Base-by-base conservation (phyloP, 2,113 vertebrate species). In the Thryonomys swinderianus region DNA sequence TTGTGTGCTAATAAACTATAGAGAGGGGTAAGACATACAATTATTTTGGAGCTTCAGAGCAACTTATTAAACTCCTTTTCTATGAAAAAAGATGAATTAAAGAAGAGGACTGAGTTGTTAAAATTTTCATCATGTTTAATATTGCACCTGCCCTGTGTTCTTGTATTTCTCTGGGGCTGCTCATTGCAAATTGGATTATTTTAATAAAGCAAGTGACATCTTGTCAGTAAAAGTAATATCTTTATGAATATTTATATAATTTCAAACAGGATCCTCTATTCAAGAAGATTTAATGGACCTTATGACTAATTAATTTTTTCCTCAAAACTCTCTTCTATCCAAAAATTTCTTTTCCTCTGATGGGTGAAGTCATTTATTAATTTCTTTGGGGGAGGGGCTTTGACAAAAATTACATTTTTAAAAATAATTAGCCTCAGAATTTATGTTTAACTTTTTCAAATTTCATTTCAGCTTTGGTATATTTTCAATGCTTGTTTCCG, bases 231-330 rank as follows among this genome's bases (percentile, higher is more conserved):
- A 95, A 93, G 55, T 92, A 93, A 84, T 86, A 87, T 92, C 95
- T 96, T 90, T 79, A 94, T 96, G 93, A 96, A 94, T 96, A 96
- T 86, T 95, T 80, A 92, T 92, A 59, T 89, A 92, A 82, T 93
- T 96, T 97, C 85, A 69, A 87, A 48, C 83, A 57, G n/a, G 95
- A 69, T 9, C 25, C 25, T 87, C 67, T 95, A 51, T 84, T 97
- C 85, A 74, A 87, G 45, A 91, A 95, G 37, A 67, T 80, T 67
- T 90, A 96, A 96, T 92, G 14, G 45, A 48, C 80, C 37, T 93
- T 73, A 85, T 95, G 51, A 91, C 34, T 91, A 91, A 93, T 95
- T 94, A 91, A 84, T 95, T 94, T 14, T 25, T 95, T 95, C n/a
- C n/a, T 51, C 48, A 89, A 84, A 55, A 80, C 37, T 74, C 91